A percentile compares a stretch with the other conserved stretches of the same genome.
phyloP scores from a whole-genome alignment of 2,797 vertebrate genomes.

The Erpetoichthys calabaricus region DNA sequence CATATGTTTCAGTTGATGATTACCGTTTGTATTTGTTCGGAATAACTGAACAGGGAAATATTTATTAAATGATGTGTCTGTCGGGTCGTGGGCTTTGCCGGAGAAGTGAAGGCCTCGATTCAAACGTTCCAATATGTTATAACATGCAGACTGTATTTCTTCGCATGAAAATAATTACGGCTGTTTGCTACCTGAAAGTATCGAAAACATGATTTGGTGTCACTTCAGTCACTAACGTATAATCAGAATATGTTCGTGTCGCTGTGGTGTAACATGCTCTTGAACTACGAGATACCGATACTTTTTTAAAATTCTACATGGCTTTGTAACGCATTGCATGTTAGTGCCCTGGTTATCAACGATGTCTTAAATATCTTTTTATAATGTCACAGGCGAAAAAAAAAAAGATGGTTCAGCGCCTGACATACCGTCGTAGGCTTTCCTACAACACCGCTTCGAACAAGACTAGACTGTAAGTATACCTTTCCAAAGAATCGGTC shows the following conservation, averaged over 20 bases:
- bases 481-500: neutral
- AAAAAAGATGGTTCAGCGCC: conserved; percentile 85
- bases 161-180: too few relatives aligned
- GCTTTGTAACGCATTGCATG: neutral
- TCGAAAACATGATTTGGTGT: too few relatives aligned
- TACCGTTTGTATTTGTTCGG: neutral
- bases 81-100: too few relatives aligned
- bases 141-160: too few relatives aligned
- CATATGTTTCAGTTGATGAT: neutral
- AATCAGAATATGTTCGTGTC: too few relatives aligned
- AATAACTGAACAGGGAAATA: neutral
- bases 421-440: conserved; percentile 95
- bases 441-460: conserved; percentile 98
- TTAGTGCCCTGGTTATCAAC: neutral
- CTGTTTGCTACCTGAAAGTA: too few relatives aligned
- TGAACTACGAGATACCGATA: neutral
- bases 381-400: conserved; percentile 14
- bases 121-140: too few relatives aligned
- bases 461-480: conserved; percentile 91
- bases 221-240: too few relatives aligned
- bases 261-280: too few relatives aligned
- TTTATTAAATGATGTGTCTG: neutral
- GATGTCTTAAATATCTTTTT: neutral
- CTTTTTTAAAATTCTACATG: neutral
- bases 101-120: too few relatives aligned